Evolutionary conservation across 2,888 invertebrate genomes (phyloP).

Genomic region (Camptogramma bilineatum): DNA sequence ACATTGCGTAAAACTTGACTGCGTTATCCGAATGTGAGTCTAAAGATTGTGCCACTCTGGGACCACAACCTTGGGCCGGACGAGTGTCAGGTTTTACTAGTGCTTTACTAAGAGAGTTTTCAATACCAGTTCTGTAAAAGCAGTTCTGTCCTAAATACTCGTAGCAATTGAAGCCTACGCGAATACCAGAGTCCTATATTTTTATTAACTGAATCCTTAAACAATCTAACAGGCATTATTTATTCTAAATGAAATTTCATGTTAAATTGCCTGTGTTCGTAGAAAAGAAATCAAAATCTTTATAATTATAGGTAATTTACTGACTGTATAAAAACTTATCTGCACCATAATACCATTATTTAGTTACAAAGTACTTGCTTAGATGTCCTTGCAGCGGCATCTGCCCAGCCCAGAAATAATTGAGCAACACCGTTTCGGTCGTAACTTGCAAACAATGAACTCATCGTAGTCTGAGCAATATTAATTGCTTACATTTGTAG

Average conservation of each 20-base stretch:
- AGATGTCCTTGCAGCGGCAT: conserved; percentile 63
- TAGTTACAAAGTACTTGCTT: conserved; percentile 9
- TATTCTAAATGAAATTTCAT: neutral
- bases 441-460: conserved; percentile 78
- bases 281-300: neutral
- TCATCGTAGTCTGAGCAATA: conserved; percentile 72
- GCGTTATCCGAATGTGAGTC: conserved; percentile 53
- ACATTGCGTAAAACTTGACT: conserved; percentile 59
- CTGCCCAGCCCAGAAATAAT: conserved; percentile 59
- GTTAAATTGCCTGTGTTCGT: neutral
- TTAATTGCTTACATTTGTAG: conserved; percentile 67
- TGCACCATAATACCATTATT: neutral
- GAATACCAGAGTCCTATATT: neutral
- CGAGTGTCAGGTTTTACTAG: conserved; percentile 32
- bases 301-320: neutral
- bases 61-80: conserved; percentile 55
- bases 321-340: neutral
- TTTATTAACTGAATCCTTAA: neutral
- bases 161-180: neutral
- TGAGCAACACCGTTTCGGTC: conserved; percentile 73
- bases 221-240: neutral
- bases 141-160: neutral
- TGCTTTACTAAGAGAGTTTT: conserved; percentile 27
- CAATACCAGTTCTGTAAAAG: conserved; percentile 24
- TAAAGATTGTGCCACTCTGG: conserved; percentile 61